These are phyloP conservation scores for Gambusia holbrooki DNA, from an alignment of 2,113 vertebrate genomes.

Conservation along the genomic window DNA sequence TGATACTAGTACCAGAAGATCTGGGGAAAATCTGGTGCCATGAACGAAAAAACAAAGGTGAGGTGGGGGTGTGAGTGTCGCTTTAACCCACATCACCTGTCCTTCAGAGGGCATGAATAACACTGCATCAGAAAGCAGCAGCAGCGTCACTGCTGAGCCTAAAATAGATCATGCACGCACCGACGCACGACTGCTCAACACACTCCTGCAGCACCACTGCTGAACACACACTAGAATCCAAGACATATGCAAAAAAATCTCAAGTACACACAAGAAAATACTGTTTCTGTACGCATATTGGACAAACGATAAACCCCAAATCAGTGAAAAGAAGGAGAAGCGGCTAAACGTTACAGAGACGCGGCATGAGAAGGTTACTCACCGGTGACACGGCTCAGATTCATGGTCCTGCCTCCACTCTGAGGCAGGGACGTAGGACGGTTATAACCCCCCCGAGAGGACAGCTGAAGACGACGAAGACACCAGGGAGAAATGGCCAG, in stretches of 20 bases:
- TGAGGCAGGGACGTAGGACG: conserved; percentile 12
- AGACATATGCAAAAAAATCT: conserved; percentile 34
- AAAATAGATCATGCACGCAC: conserved; percentile 75
- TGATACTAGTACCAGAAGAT: conserved; percentile 48
- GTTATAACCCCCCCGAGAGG: background rate
- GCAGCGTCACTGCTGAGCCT: conserved; percentile 64
- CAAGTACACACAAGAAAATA: background rate
- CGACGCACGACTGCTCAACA: conserved; percentile 41
- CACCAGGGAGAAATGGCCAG: conserved; percentile 12
- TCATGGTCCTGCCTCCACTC: conserved; percentile 66
- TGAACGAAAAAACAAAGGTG: conserved; percentile 2
- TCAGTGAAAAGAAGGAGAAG: conserved; percentile 16
- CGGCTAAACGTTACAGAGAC: conserved; percentile 25
- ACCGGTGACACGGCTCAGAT: conserved; percentile 61
- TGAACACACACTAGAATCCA: conserved; percentile 49
- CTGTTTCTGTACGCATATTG: background rate
- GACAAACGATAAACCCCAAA: background rate
- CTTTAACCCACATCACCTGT: conserved; percentile 51
- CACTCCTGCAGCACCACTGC: conserved; percentile 56
- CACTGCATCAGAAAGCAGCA: conserved; percentile 74
- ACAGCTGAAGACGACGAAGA: conserved; percentile 4
- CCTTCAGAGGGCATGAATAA: conserved; percentile 78
- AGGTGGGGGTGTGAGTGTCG: background rate
- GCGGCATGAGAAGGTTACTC: conserved; percentile 60
- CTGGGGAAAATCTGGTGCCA: conserved; percentile 7